Evolutionary conservation across 2,797 vertebrate species (phyloP).

Genomic region (Botia almorhae): DNA sequence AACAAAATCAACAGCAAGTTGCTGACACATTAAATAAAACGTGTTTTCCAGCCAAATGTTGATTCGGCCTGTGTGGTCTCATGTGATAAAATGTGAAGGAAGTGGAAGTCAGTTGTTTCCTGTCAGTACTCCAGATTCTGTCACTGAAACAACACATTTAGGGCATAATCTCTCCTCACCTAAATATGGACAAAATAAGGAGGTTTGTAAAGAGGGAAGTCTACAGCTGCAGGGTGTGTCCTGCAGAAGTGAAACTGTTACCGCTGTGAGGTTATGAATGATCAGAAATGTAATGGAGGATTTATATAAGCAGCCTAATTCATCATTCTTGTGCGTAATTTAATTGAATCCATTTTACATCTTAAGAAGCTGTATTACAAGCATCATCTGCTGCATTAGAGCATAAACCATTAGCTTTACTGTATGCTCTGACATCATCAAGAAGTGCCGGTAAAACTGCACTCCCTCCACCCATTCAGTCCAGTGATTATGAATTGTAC

Average conservation of each 20-base stretch:
- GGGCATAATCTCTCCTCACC: background rate
- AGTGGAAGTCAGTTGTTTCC: slow-evolving; percentile 23
- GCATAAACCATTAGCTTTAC: background rate
- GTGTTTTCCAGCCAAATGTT: background rate
- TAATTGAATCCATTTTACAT: background rate
- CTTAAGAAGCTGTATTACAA: slow-evolving; percentile 10
- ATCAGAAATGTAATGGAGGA: slow-evolving; percentile 14
- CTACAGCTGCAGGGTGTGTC: background rate
- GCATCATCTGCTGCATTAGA: background rate
- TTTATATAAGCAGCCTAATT: background rate
- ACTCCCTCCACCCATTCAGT: slow-evolving; percentile 26
- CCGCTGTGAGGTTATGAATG: background rate
- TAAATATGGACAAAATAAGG: slow-evolving; percentile 24
- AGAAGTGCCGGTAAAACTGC: background rate
- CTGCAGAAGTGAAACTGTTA: slow-evolving; percentile 12
- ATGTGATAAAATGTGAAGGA: slow-evolving; percentile 3
- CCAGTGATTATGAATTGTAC: slow-evolving; percentile 22
- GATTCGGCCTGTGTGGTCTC: background rate
- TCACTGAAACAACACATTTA: slow-evolving; percentile 15
- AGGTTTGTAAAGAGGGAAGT: slow-evolving; percentile 10
- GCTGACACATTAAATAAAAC: background rate
- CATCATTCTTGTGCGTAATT: background rate
- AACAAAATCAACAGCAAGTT: background rate
- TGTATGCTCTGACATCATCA: slow-evolving; percentile 9
- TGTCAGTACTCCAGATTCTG: slow-evolving; percentile 3